A percentile compares a stretch with the other conserved stretches of the same genome.
phyloP scores from a whole-genome alignment of 1,140 invertebrate species.

The Drosophila grimshawi region DNA sequence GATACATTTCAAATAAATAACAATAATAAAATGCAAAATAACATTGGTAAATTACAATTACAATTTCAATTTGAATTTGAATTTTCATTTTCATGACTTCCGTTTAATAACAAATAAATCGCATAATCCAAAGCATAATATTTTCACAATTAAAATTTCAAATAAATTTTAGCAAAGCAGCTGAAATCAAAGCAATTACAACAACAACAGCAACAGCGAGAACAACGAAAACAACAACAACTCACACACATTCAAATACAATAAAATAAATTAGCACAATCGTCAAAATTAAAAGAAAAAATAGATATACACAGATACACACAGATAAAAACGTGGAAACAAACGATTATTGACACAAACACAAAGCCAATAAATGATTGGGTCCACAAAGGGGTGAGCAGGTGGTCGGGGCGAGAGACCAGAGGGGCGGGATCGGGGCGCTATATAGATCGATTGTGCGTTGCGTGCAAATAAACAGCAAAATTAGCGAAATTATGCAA shows the following conservation, averaged over 20 bases:
- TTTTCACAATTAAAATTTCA: conserved; percentile 84
- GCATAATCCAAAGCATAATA: conserved; percentile 82
- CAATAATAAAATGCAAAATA: conserved; percentile 58
- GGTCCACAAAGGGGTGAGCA: neutral
- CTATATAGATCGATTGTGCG: conserved; percentile 59
- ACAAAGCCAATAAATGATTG: conserved; percentile 68
- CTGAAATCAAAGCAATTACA: conserved; percentile 77
- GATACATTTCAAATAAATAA: conserved; percentile 82
- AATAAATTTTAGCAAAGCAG: conserved; percentile 81
- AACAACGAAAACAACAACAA: conserved; percentile 41
- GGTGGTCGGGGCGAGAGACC: neutral
- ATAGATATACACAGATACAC: conserved; percentile 25
- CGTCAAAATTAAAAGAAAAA: conserved; percentile 50
- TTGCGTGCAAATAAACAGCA: conserved; percentile 69
- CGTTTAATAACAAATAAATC: conserved; percentile 84
- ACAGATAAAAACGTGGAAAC: conserved; percentile 6
- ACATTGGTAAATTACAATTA: conserved; percentile 73
- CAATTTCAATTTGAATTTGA: conserved; percentile 50
- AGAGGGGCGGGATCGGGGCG: neutral
- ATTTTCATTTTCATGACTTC: conserved; percentile 75
- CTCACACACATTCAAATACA: conserved; percentile 50
- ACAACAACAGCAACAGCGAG: conserved; percentile 62
- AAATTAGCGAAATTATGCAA: conserved; percentile 82
- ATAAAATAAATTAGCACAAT: conserved; percentile 83
- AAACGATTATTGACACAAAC: conserved; percentile 79